Base-by-base conservation (phyloP, 2,113 vertebrate species). In the Ailurus styani region DNA sequence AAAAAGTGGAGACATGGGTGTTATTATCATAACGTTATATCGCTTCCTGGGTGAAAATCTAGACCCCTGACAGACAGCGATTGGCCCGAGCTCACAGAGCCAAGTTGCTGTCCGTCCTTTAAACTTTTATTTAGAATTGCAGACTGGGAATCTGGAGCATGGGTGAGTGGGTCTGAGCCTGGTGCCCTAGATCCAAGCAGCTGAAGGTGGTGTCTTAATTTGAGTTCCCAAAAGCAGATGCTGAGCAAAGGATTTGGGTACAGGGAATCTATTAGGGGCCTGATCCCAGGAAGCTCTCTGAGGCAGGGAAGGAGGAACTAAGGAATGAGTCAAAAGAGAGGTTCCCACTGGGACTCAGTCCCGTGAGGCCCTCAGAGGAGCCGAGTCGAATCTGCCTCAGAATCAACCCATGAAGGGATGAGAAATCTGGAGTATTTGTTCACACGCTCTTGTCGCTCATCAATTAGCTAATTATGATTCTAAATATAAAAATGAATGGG, bases 311-410 rank as follows among this genome's bases (percentile, higher is more conserved):
- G 18, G 4, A 42, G 18, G 8, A 40, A 72, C 7, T 4, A 14
- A 17, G 27, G 5, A 4, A 10, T 15, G 40, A 40, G 57, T 11
- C 4, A 5, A 8, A 3, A 42, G 66, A 42, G 9, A 45, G 13
- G 14, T 42, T 29, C 18, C 7, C 17, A 3, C 50, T 34, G 31
- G 11, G 13, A 3, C 81, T 27, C 34, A 10, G 17, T 3, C 23
- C 27, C 52, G 20, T 7, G 15, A 7, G 25, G 11, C 31, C 13
- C n/a, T 55, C 20, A 0, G 34, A 66, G 25, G 42, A 64, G 23
- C 6, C 20, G 3, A 0, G 0, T 17, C 45, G 47, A 66, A 31
- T 25, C 4, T 0, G 6, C 50, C 23, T 84, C 3, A 20, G 31
- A n/a, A 40, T n/a, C 12, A 54, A 5, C 17, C 7, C 37, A 7